phyloP scores from a whole-genome alignment of 2,113 vertebrate species.

The Ptyas mucosa region DNA sequence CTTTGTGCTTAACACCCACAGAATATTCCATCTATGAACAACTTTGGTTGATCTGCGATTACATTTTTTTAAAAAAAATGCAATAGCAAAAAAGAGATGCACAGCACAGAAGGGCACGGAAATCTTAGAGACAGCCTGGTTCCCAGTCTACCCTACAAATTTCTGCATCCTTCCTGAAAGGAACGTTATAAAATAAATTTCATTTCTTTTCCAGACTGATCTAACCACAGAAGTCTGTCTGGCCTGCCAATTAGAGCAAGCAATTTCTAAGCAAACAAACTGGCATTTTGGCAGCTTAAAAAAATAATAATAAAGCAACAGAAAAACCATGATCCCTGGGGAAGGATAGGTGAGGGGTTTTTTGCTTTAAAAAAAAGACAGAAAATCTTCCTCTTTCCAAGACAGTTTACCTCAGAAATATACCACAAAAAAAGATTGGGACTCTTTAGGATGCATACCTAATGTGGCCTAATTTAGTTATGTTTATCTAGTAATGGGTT shows the following conservation, averaged over 20 bases:
- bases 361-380: background rate
- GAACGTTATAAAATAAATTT: accelerated
- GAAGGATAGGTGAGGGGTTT: background rate
- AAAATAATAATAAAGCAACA: background rate
- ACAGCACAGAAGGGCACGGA: background rate
- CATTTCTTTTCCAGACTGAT: background rate
- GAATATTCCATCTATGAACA: background rate
- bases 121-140: background rate
- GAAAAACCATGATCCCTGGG: background rate
- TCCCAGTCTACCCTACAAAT: background rate
- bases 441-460: background rate
- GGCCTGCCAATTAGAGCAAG: background rate
- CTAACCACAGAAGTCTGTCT: background rate
- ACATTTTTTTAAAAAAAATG: background rate
- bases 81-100: background rate
- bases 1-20: background rate
- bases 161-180: background rate
- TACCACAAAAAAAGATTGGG: background rate
- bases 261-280: background rate
- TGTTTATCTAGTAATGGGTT: background rate
- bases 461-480: background rate
- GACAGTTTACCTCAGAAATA: background rate
- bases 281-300: background rate
- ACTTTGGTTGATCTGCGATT: background rate
- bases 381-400: background rate